Evolutionary conservation across 2,797 vertebrate genomes (phyloP), one percentile per base, ranked within the genome.

Genomic region (Vultur gryphus): DNA sequence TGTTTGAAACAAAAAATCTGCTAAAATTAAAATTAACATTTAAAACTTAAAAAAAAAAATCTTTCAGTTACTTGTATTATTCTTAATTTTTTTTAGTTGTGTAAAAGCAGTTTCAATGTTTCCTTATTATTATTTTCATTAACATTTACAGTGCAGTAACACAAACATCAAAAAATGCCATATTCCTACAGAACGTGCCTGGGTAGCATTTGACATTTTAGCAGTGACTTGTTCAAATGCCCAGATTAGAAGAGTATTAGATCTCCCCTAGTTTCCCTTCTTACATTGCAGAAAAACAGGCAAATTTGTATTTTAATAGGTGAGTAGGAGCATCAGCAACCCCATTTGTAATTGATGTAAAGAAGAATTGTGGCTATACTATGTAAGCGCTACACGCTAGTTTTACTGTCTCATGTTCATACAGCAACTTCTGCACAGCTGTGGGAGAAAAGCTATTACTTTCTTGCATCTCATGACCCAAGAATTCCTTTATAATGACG

Each of bases 381-480:
- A 12, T 1, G 7, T 16, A 49, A 90, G 14, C 0, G 5, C 43
- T n/a, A 37, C 16, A n/a, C 9, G 49, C 15, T 28, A 24, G 5
- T 51, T 33, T 17, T 5, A 48, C 13, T 2, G 0, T 8, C 29
- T 54, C 29, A 6, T 4, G 4, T 28, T 57, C 48, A 37, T 13
- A 16, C 11, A 29, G 16, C 1, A 3, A 61, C 41, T 90, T 61
- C 59, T 66, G 39, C 35, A 41, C 29, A 79, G 39, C 46, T 81
- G 8, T 25, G 13, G 18, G 26, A 95, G 5, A 10, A 72, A 81
- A 79, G 13, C 19, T 20, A 0, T 11, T 25, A 28, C 15, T 13
- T 84, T 46, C 17, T 39, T 70, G 20, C 9, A 54, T 58, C 35
- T 75, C 24, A 31, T 9, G 11, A 61, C 10, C 29, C 41, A 61